A percentile compares a stretch with the other conserved stretches of the same genome.
These are phyloP conservation scores for Thinocorus orbignyianus DNA, from an alignment of 2,113 vertebrate species.

Conservation along the genomic window DNA sequence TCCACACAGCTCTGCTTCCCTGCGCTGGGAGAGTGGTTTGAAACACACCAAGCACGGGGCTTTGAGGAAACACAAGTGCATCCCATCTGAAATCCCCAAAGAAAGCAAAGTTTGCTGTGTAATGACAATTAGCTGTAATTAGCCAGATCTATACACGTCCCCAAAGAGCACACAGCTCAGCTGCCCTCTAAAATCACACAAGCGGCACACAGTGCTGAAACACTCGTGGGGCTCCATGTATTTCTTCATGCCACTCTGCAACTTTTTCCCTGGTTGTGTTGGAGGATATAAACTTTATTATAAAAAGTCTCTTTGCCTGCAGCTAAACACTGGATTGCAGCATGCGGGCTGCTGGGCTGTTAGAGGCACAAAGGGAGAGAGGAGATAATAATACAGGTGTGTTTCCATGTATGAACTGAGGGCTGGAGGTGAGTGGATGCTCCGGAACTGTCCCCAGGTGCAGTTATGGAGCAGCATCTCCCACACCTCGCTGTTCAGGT, in stretches of 20 bases:
- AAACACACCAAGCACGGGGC: accelerated
- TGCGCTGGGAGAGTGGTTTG: background rate
- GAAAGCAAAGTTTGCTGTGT: background rate
- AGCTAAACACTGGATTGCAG: background rate
- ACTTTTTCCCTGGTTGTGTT: background rate
- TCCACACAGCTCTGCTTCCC: background rate
- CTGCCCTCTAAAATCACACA: accelerated
- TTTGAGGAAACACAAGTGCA: background rate
- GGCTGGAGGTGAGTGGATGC: background rate
- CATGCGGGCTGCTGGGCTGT: background rate
- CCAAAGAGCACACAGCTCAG: background rate
- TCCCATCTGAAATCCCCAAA: background rate
- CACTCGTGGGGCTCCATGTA: accelerated
- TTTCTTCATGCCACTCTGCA: no score
- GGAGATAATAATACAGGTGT: accelerated
- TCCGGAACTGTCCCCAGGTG: accelerated
- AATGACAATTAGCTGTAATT: background rate
- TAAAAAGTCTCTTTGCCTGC: background rate
- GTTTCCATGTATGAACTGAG: accelerated
- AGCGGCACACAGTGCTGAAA: background rate
- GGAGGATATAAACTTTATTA: background rate
- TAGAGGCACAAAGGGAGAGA: accelerated
- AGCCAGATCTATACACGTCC: background rate
- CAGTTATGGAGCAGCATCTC: accelerated
- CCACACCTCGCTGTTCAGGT: accelerated